Base-by-base conservation (phyloP, 2,888 invertebrate genomes). In the Platycheirus rosarum region DNA sequence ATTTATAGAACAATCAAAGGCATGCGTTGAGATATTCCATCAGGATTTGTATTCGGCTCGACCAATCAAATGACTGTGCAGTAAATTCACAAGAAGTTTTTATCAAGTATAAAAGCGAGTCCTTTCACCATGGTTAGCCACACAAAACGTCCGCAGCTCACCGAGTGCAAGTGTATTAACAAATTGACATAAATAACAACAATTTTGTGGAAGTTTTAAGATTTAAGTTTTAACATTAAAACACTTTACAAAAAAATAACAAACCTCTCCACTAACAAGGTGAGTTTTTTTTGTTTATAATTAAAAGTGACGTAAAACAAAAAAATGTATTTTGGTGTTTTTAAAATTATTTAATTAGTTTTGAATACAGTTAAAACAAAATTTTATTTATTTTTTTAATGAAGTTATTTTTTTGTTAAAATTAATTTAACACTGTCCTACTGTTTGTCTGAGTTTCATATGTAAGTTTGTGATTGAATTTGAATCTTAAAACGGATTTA, bases 91-190 rank as follows among this genome's bases (percentile, higher is more conserved):
- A 46, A 32, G 32, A 71, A 85, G 85, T 85, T 85, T 85, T 85
- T 71, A 60, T 63, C 29, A 63, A 63, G 78, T 85, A 85, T 85
- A 85, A 85, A 85, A 85, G 84, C 75, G 37, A 69, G 76, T 79
- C 78, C 69, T 76, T 69, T 51, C 8, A 16, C 42, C 14, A 35
- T 32, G 66, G 51, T 32, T 70, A 66, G 66, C 75, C 75, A 85
- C 85, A 85, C 85, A 85, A 85, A 70, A 75, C 77, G 68, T 85
- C 73, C 74, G 62, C 66, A 76, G 20, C 66, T 85, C 82, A 65
- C 71, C 82, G 84, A 84, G 85, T 85, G 85, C 80, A 76, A 62
- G 78, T 48, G 76, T 84, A 68, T 74, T 53, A 32, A 18, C n/a
- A 20, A 42, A 48, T n/a, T n/a, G n/a, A n/a, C n/a, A 29, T 32